These are phyloP conservation scores for Drosophila bunnanda DNA, from an alignment of 2,888 invertebrate species.

Conservation along the genomic window DNA sequence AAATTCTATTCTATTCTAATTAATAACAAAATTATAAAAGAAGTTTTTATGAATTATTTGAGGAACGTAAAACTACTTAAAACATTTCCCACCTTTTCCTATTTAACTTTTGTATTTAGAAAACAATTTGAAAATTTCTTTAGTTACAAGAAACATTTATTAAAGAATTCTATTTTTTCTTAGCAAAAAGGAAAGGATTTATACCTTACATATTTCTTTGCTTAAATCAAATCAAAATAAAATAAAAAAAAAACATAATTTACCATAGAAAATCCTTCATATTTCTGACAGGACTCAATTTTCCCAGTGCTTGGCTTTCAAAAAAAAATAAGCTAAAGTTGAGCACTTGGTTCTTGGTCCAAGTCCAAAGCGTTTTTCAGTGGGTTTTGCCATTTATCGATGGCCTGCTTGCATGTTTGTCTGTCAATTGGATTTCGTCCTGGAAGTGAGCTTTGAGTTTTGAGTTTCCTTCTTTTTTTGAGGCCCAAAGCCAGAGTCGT, in stretches of 20 bases:
- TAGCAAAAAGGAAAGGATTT: too few species aligned
- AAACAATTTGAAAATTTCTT: too few species aligned
- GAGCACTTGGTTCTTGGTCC: constrained; percentile 28
- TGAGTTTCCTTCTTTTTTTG: constrained; percentile 35
- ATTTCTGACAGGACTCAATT: not conserved
- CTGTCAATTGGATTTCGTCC: constrained; percentile 58
- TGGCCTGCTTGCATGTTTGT: constrained; percentile 43
- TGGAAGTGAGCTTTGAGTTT: constrained; percentile 46
- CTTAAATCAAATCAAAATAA: too few species aligned
- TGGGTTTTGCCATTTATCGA: constrained; percentile 47
- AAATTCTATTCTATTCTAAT: fast-evolving
- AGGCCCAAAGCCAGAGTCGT: constrained; percentile 25
- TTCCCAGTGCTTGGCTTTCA: constrained; percentile 9
- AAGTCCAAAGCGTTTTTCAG: constrained; percentile 39
- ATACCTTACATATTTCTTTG: too few species aligned
- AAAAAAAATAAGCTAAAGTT: constrained; percentile 38
- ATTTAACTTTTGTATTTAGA: too few species aligned
- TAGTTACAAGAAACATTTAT: too few species aligned
- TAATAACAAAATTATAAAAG: not conserved
- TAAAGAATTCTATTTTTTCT: too few species aligned
- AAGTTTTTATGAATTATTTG: not conserved
- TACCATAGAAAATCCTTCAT: not conserved
- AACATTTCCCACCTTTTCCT: too few species aligned
- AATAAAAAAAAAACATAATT: too few species aligned
- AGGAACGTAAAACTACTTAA: too few species aligned